These are phyloP conservation scores for Phainopepla nitens DNA, from an alignment of 2,113 vertebrate species.

Conservation along the genomic window DNA sequence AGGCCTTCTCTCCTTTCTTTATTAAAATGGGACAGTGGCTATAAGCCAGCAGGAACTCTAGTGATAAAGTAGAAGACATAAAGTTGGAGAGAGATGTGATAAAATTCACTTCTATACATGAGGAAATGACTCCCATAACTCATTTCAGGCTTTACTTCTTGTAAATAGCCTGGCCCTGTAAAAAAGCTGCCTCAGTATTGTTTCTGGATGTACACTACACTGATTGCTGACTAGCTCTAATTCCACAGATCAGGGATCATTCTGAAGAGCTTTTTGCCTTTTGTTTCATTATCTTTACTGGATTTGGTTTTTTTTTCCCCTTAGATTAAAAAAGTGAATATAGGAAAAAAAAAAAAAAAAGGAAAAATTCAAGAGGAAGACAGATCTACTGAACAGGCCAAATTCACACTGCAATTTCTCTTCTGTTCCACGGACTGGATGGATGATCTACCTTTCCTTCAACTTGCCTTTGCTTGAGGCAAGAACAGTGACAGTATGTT, in stretches of 20 bases:
- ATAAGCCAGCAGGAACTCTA: slow-evolving; percentile 43
- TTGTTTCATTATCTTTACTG: background rate
- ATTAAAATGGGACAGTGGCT: slow-evolving; percentile 53
- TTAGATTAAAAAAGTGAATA: background rate
- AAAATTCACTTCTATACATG: slow-evolving; percentile 57
- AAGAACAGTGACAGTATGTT: slow-evolving; percentile 34
- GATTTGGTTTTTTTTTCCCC: background rate
- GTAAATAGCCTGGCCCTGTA: slow-evolving; percentile 32
- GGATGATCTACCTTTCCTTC: slow-evolving; percentile 54
- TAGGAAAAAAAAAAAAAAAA: background rate
- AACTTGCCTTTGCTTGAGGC: slow-evolving; percentile 51
- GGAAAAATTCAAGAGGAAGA: background rate
- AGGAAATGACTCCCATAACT: slow-evolving; percentile 58
- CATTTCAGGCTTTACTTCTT: slow-evolving; percentile 46
- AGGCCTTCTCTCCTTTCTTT: slow-evolving; percentile 29
- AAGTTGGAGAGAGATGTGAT: slow-evolving; percentile 55
- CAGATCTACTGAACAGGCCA: background rate
- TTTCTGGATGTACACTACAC: background rate
- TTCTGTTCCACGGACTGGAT: background rate
- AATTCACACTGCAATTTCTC: slow-evolving; percentile 22
- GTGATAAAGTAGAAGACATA: slow-evolving; percentile 62
- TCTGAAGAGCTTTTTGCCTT: background rate
- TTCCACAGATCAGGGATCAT: background rate
- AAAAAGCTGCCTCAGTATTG: background rate
- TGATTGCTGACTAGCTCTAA: background rate